Evolutionary conservation across 92 coral and sea anemone species (phyloP), one percentile per base, ranked within the genome.

Genomic region (Porites evermanni): DNA sequence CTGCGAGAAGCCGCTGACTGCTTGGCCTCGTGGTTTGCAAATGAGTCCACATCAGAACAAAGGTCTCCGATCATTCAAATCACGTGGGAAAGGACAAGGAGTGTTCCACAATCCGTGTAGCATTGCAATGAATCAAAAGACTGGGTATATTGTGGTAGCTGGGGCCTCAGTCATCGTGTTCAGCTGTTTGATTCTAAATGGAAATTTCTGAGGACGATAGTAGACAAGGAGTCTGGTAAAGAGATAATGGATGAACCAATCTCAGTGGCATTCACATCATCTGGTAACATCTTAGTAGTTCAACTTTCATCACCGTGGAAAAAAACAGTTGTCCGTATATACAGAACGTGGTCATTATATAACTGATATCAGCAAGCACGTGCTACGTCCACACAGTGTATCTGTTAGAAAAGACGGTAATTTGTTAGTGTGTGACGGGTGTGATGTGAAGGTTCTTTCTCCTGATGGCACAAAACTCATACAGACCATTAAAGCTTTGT

Each of bases 281-380:
- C 72, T 4, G 72, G 72, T 78, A 47, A 78, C 72, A n/a, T 78
- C 44, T 20, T 78, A 10, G 61, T 78, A 12, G 50, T 67, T 64
- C 82, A 78, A 38, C 61, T 59, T 1, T 8, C 47, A 38, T 6
- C 17, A 4, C 44, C 32, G 32, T 29, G 4, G 32, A 24, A n/a
- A 3, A 4, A 32, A 18, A 17, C 7, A 78, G 53, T 51, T 67
- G 66, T 80, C 66, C 5, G 63, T 91, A 3, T 87, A 82, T 51
- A 71, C 94, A 9, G 91, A 91, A 65, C 82, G 78, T 72, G 94
- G 94, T 14, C 66, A 83, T 23, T 78, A 87, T 52, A 61, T 87
- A 4, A 80, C 73, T 13, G 91, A 91, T 3, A 64, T 91, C 51
- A 87, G 26, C 32, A 9, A 67, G 51, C 84, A 80, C 26, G 9